Conservation (phyloP, 30 jellyfish, hydroid and myxozoan genomes). For the Aurelia sp. region DNA sequence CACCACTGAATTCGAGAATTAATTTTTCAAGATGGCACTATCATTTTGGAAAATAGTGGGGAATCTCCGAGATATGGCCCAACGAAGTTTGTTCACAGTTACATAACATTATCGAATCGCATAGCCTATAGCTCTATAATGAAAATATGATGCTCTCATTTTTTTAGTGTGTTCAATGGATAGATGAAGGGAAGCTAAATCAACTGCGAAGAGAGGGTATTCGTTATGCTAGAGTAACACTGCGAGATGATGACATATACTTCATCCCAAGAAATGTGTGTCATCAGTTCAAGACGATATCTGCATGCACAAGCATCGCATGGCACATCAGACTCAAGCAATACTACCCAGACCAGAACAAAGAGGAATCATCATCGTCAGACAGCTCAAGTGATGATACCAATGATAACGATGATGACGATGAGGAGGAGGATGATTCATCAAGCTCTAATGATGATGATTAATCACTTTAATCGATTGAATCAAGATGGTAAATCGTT, state of each 20-base stretch:
- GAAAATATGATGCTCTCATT: neutral
- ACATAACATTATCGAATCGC: too few relatives aligned
- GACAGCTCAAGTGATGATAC: slow-evolving; percentile 42
- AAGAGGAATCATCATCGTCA: slow-evolving; percentile 41
- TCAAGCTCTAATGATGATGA: slow-evolving; percentile 42
- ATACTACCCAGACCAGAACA: slow-evolving; percentile 78
- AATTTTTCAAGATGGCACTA: too few relatives aligned
- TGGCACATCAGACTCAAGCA: slow-evolving; percentile 97
- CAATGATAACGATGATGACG: slow-evolving; percentile 45
- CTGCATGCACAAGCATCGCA: slow-evolving; percentile 97
- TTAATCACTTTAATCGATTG: neutral
- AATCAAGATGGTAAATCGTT: neutral
- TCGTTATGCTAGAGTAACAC: slow-evolving; percentile 87
- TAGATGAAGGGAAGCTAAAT: slow-evolving; percentile 95
- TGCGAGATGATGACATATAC: slow-evolving; percentile 91
- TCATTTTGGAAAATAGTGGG: too few relatives aligned
- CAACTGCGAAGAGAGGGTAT: slow-evolving; percentile 96
- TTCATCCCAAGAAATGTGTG: slow-evolving; percentile 97
- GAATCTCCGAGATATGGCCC: too few relatives aligned
- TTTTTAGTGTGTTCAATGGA: slow-evolving; percentile 95
- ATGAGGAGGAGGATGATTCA: slow-evolving; percentile 41
- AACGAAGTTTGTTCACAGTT: too few relatives aligned
- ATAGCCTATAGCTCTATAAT: too few relatives aligned
- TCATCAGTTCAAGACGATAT: slow-evolving; percentile 96
- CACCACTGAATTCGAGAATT: too few relatives aligned